Conservation (phyloP, 2,797 vertebrate species). For the Pseudochromis fuscus region DNA sequence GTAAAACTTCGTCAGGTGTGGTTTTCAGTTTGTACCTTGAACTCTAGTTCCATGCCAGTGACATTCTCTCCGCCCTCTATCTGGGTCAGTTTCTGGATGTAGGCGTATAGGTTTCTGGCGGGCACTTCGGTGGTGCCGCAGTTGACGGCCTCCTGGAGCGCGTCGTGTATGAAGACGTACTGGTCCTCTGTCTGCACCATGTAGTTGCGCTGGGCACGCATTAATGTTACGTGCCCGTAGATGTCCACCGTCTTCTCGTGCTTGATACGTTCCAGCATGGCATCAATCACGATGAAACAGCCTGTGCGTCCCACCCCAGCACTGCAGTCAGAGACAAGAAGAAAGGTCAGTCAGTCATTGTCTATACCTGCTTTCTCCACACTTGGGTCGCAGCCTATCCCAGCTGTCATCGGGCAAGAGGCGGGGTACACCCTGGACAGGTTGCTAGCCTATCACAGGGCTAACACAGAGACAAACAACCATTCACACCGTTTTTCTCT, state of each 20-base stretch:
- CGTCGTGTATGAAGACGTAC: conserved; percentile 99
- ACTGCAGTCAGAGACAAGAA: conserved; percentile 74
- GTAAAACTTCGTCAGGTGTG: conserved; percentile 6
- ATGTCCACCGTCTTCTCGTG: conserved; percentile 99
- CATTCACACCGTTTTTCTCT: too few relatives aligned
- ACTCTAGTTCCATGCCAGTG: conserved; percentile 99
- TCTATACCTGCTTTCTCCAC: too few relatives aligned
- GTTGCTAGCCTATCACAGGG: too few relatives aligned
- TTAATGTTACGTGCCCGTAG: conserved; percentile 98
- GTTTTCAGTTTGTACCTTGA: conserved; percentile 88
- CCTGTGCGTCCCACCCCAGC: conserved; percentile 98
- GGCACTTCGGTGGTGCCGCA: conserved; percentile 99
- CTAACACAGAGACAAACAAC: too few relatives aligned
- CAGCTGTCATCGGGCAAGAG: too few relatives aligned
- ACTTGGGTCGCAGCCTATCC: too few relatives aligned
- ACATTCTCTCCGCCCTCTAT: conserved; percentile 98
- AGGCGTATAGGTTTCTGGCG: conserved; percentile 97
- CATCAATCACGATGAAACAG: conserved; percentile 99
- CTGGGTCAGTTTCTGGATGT: conserved; percentile 99
- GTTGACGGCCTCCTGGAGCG: conserved; percentile 97
- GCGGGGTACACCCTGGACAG: too few relatives aligned
- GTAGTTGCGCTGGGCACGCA: conserved; percentile 99
- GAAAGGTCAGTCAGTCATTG: too few relatives aligned
- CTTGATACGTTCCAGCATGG: conserved; percentile 99
- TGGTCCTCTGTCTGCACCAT: conserved; percentile 99